Evolutionary conservation across 2,797 vertebrate genomes (phyloP).

Genomic region (Rhinatrema bivittatum): DNA sequence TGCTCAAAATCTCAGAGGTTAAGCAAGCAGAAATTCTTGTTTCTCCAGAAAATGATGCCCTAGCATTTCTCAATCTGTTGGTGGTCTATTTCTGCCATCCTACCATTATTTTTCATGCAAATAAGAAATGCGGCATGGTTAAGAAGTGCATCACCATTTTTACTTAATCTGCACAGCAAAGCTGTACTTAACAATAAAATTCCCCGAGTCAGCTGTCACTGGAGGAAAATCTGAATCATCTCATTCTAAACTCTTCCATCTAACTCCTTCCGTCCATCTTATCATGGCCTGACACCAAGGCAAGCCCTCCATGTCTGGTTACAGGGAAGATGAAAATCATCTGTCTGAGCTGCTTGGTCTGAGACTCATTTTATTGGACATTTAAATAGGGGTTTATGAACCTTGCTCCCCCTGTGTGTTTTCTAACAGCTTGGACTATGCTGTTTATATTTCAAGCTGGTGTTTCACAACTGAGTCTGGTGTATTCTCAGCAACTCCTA

Average conservation of each 20-base stretch:
- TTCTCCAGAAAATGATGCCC: too few relatives aligned
- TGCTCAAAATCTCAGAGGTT: too few relatives aligned
- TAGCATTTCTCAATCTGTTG: too few relatives aligned
- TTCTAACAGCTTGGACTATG: conserved; percentile 23
- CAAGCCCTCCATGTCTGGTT: conserved; percentile 20
- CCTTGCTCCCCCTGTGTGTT: conserved; percentile 32
- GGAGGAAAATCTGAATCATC: conserved; percentile 18
- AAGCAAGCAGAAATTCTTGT: too few relatives aligned
- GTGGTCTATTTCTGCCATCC: too few relatives aligned
- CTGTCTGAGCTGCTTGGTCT: conserved; percentile 34
- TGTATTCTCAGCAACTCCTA: conserved; percentile 21
- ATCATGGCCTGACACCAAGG: conserved; percentile 20
- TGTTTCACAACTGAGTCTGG: conserved; percentile 14
- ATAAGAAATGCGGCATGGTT: too few relatives aligned
- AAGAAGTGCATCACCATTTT: too few relatives aligned
- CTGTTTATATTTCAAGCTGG: conserved; percentile 28
- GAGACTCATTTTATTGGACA: conserved; percentile 37
- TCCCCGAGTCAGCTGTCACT: conserved; percentile 14
- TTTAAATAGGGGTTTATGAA: conserved; percentile 29
- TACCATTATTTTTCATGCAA: too few relatives aligned
- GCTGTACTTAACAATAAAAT: conserved; percentile 11
- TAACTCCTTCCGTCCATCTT: conserved; percentile 32
- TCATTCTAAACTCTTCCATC: conserved; percentile 12
- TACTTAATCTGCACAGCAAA: conserved; percentile 16
- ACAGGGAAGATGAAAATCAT: conserved; percentile 38